phyloP scores from a whole-genome alignment of 2,113 vertebrate species.

The Strix aluco region DNA sequence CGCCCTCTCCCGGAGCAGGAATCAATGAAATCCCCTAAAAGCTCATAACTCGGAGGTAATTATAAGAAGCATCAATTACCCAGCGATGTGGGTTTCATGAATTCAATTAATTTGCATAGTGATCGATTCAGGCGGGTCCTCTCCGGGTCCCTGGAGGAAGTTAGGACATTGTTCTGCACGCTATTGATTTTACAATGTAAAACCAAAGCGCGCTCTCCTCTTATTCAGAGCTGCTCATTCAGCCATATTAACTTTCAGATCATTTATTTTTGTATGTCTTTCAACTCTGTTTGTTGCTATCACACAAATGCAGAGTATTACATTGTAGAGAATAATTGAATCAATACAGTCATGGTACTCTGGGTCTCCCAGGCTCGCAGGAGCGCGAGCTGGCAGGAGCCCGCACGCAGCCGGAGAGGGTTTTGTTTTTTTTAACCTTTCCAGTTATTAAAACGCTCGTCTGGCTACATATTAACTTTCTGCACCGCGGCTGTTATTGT shows the following conservation, averaged over 20 bases:
- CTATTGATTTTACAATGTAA: constrained; percentile 77
- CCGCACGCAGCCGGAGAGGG: not conserved
- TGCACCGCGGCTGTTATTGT: not conserved
- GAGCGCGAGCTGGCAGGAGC: constrained; percentile 18
- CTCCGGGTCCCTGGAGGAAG: constrained; percentile 64
- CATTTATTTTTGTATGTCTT: constrained; percentile 82
- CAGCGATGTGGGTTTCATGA: constrained; percentile 71
- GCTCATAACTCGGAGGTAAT: constrained; percentile 80
- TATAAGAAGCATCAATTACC: constrained; percentile 81
- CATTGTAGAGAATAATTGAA: constrained; percentile 79
- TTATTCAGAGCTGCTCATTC: constrained; percentile 78
- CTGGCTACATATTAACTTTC: constrained; percentile 27
- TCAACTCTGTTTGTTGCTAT: constrained; percentile 84
- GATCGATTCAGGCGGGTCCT: constrained; percentile 72
- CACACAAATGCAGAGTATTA: constrained; percentile 78
- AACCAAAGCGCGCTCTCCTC: constrained; percentile 71
- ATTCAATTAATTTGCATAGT: constrained; percentile 81
- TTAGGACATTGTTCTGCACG: constrained; percentile 76
- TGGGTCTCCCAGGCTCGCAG: constrained; percentile 53
- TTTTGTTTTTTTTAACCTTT: constrained; percentile 14
- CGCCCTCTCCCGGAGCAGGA: not conserved
- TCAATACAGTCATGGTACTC: constrained; percentile 70
- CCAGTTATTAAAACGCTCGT: constrained; percentile 26
- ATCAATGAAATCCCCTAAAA: constrained; percentile 77
- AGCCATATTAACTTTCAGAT: constrained; percentile 83